Conservation (phyloP, 2,113 vertebrate genomes). For the Aspiorhynchus laticeps region DNA sequence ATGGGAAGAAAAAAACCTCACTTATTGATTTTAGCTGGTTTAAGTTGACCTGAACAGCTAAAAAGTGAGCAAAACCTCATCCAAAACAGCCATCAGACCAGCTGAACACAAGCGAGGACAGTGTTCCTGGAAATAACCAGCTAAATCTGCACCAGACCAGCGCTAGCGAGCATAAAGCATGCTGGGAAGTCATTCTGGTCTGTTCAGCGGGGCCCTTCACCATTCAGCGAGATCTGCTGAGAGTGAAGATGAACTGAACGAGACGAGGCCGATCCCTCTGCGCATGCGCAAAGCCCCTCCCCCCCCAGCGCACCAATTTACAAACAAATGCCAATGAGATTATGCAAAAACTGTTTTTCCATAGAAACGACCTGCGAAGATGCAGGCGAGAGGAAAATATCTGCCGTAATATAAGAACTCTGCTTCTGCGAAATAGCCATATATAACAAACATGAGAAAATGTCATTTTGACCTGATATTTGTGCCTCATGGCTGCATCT, state of each 20-base stretch:
- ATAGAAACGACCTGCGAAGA: conserved; percentile 4
- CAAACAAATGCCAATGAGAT: conserved; percentile 15
- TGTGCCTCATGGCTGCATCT: conserved; percentile 17
- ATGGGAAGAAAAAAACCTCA: background rate
- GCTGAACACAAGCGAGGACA: background rate
- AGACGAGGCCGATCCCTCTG: background rate
- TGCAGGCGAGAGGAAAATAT: background rate
- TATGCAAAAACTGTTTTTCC: conserved; percentile 30
- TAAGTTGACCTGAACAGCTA: no score
- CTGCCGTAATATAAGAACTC: background rate
- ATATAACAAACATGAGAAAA: background rate
- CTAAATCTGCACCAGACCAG: background rate
- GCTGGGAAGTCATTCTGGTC: background rate
- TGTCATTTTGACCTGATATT: conserved; percentile 12
- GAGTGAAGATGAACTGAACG: background rate
- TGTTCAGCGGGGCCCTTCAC: background rate
- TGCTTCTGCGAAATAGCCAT: conserved; percentile 2
- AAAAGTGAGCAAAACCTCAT: background rate
- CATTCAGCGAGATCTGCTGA: background rate
- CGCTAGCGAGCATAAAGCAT: background rate
- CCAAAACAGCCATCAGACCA: background rate
- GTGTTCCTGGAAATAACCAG: background rate
- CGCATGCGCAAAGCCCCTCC: background rate
- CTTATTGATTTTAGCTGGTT: no score
- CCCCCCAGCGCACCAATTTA: background rate